Base-by-base conservation (phyloP, 2,113 vertebrate species). In the Pseudopodoces humilis region DNA sequence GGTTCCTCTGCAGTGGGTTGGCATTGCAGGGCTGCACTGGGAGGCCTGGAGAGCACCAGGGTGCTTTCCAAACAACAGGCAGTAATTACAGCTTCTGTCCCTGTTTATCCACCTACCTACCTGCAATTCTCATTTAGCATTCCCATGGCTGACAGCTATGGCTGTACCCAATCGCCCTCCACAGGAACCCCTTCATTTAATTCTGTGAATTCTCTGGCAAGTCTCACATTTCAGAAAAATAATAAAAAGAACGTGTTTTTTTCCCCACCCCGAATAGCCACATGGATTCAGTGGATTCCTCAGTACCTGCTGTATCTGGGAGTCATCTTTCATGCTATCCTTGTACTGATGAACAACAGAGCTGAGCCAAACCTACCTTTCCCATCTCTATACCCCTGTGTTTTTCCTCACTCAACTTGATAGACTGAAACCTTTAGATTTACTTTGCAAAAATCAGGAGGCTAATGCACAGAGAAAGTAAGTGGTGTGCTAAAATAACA, bases 51-150 rank as follows among this genome's bases (percentile, higher is more conserved):
- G 90, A 95, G 89, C 68, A 95, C 1, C 2, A 68, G 71, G 92
- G 90, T 96, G 88, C 90, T 96, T 96, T 94, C 93, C 92, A 30
- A 87, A 37, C 63, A 52, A 68, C 62, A 91, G 39, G 47, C 70
- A 56, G 33, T 64, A 75, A 94, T 90, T 80, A 85, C 52, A 86
- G 87, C 60, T 92, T 33, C 37, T 59, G 68, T 60, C 79, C 79
- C 44, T 39, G 28, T 63, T 92, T 49, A 91, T 70, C 85, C 60
- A 91, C 88, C 84, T 71, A 88, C 82, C 94, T 85, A 91, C 95
- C 89, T 78, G 64, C 53, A 69, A 6, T 3, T 89, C 77, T 19
- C 33, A 37, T 35, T 41, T 2, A 44, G 47, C 52, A 22, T 17
- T 93, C 90, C 76, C 41, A 41, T 0, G 43, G 62, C 70, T 69